These are phyloP conservation scores for Montifringilla adamsi DNA, from an alignment of 2,113 vertebrate species.

Conservation along the genomic window DNA sequence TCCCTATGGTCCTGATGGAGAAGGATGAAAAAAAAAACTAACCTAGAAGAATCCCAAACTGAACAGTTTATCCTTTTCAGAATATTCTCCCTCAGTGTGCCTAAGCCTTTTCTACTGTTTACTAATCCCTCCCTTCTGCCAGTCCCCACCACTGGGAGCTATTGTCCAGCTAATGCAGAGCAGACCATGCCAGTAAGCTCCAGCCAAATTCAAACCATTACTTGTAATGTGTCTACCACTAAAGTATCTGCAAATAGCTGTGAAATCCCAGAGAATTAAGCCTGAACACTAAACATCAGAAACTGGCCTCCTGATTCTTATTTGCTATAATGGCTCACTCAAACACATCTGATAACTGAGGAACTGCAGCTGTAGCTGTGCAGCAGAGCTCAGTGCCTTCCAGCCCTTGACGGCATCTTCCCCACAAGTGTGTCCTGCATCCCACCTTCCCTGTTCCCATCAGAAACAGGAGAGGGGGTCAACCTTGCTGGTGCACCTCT, in stretches of 20 bases:
- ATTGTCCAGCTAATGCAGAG: conserved; percentile 7
- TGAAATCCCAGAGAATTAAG: conserved; percentile 4
- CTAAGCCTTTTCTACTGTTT: background rate
- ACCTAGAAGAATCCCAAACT: background rate
- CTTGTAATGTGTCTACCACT: background rate
- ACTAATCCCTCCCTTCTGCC: background rate
- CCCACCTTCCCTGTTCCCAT: background rate
- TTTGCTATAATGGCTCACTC: background rate
- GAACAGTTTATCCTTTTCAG: background rate
- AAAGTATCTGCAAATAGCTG: background rate
- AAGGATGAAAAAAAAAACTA: background rate
- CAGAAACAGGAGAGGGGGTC: background rate
- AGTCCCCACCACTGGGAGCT: background rate
- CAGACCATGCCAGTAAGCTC: background rate
- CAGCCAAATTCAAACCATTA: background rate
- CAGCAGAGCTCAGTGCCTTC: background rate
- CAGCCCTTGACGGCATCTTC: background rate
- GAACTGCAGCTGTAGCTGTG: background rate
- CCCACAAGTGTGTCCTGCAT: accelerated
- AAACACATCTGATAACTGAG: background rate
- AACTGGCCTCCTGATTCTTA: background rate
- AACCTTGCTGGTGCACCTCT: background rate
- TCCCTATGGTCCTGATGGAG: background rate
- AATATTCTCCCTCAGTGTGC: background rate
- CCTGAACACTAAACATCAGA: background rate